A percentile compares a stretch with the other conserved stretches of the same genome.
phyloP scores from a whole-genome alignment of 2,797 vertebrate genomes.

The Syncerus caffer region DNA sequence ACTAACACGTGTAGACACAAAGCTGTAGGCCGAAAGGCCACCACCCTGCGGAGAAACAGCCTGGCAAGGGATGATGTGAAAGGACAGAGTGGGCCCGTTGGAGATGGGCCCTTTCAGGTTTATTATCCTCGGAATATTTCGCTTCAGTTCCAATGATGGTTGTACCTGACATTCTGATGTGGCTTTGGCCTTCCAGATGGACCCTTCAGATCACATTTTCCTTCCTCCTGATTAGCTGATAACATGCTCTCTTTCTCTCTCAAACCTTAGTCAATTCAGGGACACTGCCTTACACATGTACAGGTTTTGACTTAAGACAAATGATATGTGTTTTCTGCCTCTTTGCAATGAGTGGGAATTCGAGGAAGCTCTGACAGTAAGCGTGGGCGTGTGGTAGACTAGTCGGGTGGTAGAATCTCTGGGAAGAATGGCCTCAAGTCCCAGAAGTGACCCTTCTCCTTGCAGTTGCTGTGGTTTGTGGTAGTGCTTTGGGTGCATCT shows the following conservation, averaged over 20 bases:
- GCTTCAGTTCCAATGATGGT: background rate
- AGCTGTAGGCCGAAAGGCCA: background rate
- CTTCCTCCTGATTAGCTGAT: background rate
- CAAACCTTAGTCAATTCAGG: background rate
- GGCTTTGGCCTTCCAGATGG: background rate
- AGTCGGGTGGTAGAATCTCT: background rate
- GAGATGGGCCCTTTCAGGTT: background rate
- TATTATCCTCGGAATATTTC: background rate
- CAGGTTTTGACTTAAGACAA: constrained; percentile 35
- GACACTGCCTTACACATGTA: background rate
- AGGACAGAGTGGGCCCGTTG: background rate
- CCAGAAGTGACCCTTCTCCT: background rate
- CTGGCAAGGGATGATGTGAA: background rate
- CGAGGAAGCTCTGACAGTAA: constrained; percentile 66
- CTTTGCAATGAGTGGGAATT: constrained; percentile 60
- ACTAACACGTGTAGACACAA: background rate
- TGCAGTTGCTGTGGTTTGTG: constrained; percentile 13
- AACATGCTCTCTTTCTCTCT: background rate
- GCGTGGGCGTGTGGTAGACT: constrained; percentile 25
- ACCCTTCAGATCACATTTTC: background rate
- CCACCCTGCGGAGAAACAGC: background rate
- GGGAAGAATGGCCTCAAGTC: background rate
- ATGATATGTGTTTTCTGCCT: constrained; percentile 63
- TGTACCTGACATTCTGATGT: background rate
- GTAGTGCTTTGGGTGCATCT: background rate